Percentiles rank a stretch among this genome's conserved stretches.
These are phyloP conservation scores for Ypsolopha scabrella DNA, from an alignment of 2,888 invertebrate species.

Conservation along the genomic window DNA sequence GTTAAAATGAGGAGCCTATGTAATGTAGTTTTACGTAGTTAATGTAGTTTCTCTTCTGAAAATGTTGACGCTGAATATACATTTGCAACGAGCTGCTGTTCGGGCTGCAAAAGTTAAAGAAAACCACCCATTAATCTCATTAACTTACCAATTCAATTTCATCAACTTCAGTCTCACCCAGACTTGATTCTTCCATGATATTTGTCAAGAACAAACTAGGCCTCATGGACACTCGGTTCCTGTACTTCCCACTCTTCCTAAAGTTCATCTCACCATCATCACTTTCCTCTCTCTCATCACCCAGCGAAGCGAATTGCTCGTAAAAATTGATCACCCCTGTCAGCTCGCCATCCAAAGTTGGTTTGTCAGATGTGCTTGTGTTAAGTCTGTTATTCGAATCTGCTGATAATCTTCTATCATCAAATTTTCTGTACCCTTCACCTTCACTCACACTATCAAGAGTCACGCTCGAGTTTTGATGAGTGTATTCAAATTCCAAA, in stretches of 20 bases:
- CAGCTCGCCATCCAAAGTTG: conserved; percentile 31
- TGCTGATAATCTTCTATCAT: conserved; percentile 19
- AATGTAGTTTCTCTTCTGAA: too few species aligned
- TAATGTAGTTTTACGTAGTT: too few species aligned
- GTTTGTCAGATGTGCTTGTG: conserved; percentile 11
- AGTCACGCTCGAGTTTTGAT: conserved; percentile 16
- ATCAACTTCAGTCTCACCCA: conserved; percentile 29
- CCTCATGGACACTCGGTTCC: conserved; percentile 49
- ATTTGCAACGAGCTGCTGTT: too few species aligned
- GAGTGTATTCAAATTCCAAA: conserved; percentile 47
- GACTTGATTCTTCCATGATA: conserved; percentile 46
- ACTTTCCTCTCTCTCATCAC: conserved; percentile 25
- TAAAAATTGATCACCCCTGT: conserved; percentile 47
- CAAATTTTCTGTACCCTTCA: conserved; percentile 33
- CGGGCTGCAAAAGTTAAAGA: too few species aligned
- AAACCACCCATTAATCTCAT: too few species aligned
- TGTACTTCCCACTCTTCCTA: conserved; percentile 27
- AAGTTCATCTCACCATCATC: conserved; percentile 28
- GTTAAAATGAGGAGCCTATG: too few species aligned
- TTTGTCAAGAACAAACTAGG: conserved; percentile 54
- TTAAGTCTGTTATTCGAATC: background rate
- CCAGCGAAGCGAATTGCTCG: conserved; percentile 52
- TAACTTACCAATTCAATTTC: conserved; percentile 46
- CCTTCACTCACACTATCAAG: conserved; percentile 24
- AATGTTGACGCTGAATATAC: too few species aligned